These are phyloP conservation scores for Platichthys stellatus DNA, from an alignment of 2,113 vertebrate species.

Conservation along the genomic window DNA sequence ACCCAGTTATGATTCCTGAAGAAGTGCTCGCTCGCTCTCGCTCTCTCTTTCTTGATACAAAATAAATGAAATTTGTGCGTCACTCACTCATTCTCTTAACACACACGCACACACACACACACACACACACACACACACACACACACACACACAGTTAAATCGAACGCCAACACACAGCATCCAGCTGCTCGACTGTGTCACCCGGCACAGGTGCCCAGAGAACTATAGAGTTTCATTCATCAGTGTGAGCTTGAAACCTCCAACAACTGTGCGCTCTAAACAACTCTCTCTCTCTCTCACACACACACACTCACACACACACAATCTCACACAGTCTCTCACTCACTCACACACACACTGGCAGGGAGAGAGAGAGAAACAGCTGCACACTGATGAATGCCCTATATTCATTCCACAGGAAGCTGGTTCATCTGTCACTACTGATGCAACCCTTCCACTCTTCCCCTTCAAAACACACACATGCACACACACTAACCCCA, in stretches of 20 bases:
- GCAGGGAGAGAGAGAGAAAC: constrained; percentile 46
- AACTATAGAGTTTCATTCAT: constrained; percentile 69
- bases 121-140: constrained; percentile 17
- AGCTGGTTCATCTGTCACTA: constrained; percentile 78
- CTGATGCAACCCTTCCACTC: constrained; percentile 74
- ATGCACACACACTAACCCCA: constrained; percentile 19
- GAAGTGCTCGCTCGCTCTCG: constrained; percentile 5
- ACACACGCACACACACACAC: background rate
- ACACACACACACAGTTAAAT: constrained; percentile 4
- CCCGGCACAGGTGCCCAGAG: constrained; percentile 65
- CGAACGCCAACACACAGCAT: constrained; percentile 18
- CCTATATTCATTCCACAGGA: constrained; percentile 78
- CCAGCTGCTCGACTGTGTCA: constrained; percentile 67
- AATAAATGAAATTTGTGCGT: constrained; percentile 34
- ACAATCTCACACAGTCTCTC: background rate
- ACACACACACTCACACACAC: constrained; percentile 35
- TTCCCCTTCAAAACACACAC: constrained; percentile 32
- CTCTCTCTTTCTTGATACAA: background rate
- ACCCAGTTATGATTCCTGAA: constrained; percentile 37
- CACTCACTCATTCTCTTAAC: background rate
- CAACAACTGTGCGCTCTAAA: constrained; percentile 66
- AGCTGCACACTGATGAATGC: constrained; percentile 81
- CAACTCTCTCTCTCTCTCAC: constrained; percentile 14
- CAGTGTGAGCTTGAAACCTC: constrained; percentile 59
- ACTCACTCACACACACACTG: constrained; percentile 27